Evolutionary conservation across 53 echinoderm and acorn worm genomes (phyloP), one percentile per base, ranked within the genome.

Genomic region (Zoroaster sp.): DNA sequence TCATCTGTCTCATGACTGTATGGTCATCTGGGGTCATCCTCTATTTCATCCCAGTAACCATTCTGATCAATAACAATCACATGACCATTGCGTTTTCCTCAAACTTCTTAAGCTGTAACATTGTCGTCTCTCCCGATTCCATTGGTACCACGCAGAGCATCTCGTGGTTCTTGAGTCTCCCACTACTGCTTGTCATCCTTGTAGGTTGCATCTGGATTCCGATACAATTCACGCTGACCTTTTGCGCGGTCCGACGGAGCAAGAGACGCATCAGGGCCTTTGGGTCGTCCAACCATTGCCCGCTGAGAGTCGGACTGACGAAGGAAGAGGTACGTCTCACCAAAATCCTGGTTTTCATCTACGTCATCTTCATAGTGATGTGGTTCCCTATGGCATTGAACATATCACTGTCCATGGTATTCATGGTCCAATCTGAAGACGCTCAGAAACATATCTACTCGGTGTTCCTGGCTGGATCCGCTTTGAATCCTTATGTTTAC

Each of bases 181-280:
- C 81, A 1, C 33, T 81, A 38, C 1, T 81, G 25, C 81, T 81
- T 41, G 65, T 81, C 18, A 42, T 66, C 18, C 40, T 67, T 20
- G 35, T 81, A 10, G 81, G 81, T 33, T 81, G 81, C 67, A 31
- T 81, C 45, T 81, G 81, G 81, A 81, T 81, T n/a, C 81, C 81
- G 30, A n/a, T 67, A 17, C 81, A 81, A 66, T 81, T 81, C 55
- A 67, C 66, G 2, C 42, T 81, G 81, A 81, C 81, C 31, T 81
- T 81, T 66, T 55, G 81, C 30, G 43, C 67, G 23, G 66, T 81
- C 14, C 35, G 81, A 21, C 35, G 31, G 32, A 81, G 81, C 81
- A 81, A 81, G 67, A 40, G 31, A 0, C 81, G 81, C 32, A 44
- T 81, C 81, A 52, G 40, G 21, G 36, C 17, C 0, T 78, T 78